Evolutionary conservation across 2,888 invertebrate genomes (phyloP).

Genomic region (Euspilapteryx auroguttella): DNA sequence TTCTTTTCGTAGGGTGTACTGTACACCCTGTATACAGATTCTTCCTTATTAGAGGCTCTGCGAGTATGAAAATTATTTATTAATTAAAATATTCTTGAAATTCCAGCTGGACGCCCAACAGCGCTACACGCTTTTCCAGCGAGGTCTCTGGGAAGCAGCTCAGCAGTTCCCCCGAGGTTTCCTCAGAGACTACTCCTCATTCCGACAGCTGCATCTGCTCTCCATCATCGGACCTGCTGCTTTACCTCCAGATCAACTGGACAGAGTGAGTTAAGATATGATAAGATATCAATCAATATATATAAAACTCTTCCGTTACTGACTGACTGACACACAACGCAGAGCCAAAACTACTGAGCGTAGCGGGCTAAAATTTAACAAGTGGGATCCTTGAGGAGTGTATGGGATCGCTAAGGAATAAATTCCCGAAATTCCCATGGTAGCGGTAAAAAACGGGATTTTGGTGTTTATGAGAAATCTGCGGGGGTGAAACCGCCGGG

Average conservation of each 20-base stretch:
- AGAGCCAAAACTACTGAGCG: too few relatives aligned
- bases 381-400: too few relatives aligned
- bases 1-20: too few relatives aligned
- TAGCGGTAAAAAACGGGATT: not conserved
- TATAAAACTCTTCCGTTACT: too few relatives aligned
- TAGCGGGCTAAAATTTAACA: too few relatives aligned
- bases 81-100: not conserved
- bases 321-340: too few relatives aligned
- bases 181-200: slow-evolving; percentile 69
- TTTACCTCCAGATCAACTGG: slow-evolving; percentile 78
- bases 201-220: slow-evolving; percentile 73
- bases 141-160: slow-evolving; percentile 76
- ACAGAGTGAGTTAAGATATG: slow-evolving; percentile 65
- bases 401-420: too few relatives aligned
- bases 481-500: too few relatives aligned
- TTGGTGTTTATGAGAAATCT: too few relatives aligned
- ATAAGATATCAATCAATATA: too few relatives aligned
- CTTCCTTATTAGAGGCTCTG: not conserved
- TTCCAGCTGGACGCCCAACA: slow-evolving; percentile 79
- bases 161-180: slow-evolving; percentile 68
- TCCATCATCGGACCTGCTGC: slow-evolving; percentile 84
- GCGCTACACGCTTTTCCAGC: slow-evolving; percentile 80
- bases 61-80: not conserved
- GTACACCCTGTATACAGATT: too few relatives aligned
- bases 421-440: too few relatives aligned